phyloP scores from a whole-genome alignment of 2,797 vertebrate species.

The Hephaestus fuliginosus region DNA sequence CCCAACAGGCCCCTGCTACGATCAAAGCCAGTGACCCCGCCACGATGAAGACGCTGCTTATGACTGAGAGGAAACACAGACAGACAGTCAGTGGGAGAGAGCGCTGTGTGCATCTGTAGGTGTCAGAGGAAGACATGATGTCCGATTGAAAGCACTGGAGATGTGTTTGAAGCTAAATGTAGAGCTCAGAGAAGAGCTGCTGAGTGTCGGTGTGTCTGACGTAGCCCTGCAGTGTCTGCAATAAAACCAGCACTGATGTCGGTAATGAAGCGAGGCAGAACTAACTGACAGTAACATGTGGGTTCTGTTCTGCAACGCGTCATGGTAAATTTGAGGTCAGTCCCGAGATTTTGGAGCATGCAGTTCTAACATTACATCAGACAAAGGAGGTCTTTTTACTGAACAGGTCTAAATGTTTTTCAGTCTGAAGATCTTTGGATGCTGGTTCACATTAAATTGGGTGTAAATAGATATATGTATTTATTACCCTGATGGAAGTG shows the following conservation, averaged over 20 bases:
- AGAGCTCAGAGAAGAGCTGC: neutral
- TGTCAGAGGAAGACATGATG: conserved; percentile 46
- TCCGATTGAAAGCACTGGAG: neutral
- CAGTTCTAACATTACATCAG: neutral
- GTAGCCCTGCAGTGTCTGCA: neutral
- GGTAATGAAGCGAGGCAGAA: conserved; percentile 34
- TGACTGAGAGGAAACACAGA: conserved; percentile 81
- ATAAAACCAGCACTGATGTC: conserved; percentile 18
- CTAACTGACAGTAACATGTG: conserved; percentile 12
- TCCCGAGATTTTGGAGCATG: conserved; percentile 31
- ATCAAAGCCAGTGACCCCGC: conserved; percentile 85
- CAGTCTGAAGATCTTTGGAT: neutral
- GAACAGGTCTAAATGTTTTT: neutral
- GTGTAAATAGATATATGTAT: neutral
- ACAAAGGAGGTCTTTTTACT: conserved; percentile 41
- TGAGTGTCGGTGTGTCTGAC: neutral
- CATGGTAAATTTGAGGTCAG: conserved; percentile 10
- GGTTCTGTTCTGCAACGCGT: neutral
- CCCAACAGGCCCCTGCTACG: conserved; percentile 89
- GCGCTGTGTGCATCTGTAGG: neutral
- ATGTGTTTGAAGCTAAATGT: neutral
- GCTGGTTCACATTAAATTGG: neutral
- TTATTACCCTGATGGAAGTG: neutral
- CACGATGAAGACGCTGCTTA: conserved; percentile 88
- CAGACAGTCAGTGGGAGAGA: conserved; percentile 36